A percentile compares a stretch with the other conserved stretches of the same genome.
Evolutionary conservation across 1,140 invertebrate genomes (phyloP).

Genomic region (Chlorops oryzae): DNA sequence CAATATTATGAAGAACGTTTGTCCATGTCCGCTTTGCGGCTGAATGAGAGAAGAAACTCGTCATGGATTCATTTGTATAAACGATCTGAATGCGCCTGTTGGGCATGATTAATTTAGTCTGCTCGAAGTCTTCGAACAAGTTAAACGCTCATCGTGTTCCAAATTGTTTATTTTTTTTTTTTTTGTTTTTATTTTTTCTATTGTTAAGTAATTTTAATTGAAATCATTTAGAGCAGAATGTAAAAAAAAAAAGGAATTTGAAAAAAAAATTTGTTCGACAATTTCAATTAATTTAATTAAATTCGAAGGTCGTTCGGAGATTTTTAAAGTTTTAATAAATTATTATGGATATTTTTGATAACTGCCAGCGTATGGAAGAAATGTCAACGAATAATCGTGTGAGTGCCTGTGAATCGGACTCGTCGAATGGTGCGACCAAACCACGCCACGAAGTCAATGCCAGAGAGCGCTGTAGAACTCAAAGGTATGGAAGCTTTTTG

Average conservation of each 20-base stretch:
- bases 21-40: neutral
- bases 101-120: neutral
- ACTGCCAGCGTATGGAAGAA: no score
- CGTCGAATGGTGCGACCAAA: slow-evolving; percentile 36
- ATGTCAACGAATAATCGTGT: slow-evolving; percentile 7
- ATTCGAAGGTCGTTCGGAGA: no score
- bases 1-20: no score
- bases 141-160: no score
- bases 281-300: no score
- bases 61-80: no score
- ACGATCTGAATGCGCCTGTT: neutral
- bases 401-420: slow-evolving; percentile 18
- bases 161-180: no score
- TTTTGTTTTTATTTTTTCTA: neutral
- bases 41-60: neutral
- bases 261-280: no score
- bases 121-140: no score
- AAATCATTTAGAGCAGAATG: neutral
- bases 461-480: slow-evolving; percentile 65
- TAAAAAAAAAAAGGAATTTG: neutral
- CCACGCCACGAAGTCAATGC: slow-evolving; percentile 67
- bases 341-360: no score
- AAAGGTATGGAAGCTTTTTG: slow-evolving; percentile 53
- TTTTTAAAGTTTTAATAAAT: no score
- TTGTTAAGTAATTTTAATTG: neutral